These are phyloP conservation scores for Furcula furcula DNA, from an alignment of 2,888 invertebrate species.

Conservation along the genomic window DNA sequence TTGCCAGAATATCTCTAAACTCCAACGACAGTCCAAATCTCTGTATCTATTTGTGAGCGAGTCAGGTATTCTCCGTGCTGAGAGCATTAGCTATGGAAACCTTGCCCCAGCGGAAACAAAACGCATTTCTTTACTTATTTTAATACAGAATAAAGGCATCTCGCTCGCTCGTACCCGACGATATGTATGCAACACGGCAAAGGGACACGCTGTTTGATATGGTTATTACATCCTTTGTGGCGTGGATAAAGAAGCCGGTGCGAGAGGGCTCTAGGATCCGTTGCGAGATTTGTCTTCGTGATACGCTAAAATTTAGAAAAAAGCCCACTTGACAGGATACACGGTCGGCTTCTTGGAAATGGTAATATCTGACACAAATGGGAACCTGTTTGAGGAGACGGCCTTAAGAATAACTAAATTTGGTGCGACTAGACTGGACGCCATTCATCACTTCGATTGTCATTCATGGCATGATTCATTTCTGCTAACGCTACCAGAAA, in stretches of 20 bases:
- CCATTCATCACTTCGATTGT: conserved; percentile 55
- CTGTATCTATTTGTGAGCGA: conserved; percentile 22
- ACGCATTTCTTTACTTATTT: conserved; percentile 72
- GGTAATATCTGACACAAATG: conserved; percentile 55
- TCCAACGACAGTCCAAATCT: no score
- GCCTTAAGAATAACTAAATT: conserved; percentile 54
- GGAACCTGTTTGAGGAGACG: conserved; percentile 60
- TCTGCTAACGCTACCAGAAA: conserved; percentile 25
- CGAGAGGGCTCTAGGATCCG: conserved; percentile 51
- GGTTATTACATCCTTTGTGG: conserved; percentile 80
- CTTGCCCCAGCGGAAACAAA: conserved; percentile 68
- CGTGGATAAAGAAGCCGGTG: conserved; percentile 67
- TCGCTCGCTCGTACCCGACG: conserved; percentile 42
- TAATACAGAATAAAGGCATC: conserved; percentile 65
- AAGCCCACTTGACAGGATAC: conserved; percentile 41
- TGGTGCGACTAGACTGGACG: conserved; percentile 60
- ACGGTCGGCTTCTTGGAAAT: conserved; percentile 67
- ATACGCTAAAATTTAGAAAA: conserved; percentile 73
- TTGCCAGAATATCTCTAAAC: no score
- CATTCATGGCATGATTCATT: conserved; percentile 55
- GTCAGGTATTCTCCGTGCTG: conserved; percentile 54
- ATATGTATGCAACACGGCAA: conserved; percentile 76
- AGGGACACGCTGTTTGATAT: conserved; percentile 80
- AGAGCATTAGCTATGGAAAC: conserved; percentile 65
- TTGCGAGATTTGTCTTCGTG: conserved; percentile 72